Percentiles rank a stretch among this genome's conserved stretches.
phyloP scores from a whole-genome alignment of 2,888 invertebrate species.

The Parascotia fuliginaria region DNA sequence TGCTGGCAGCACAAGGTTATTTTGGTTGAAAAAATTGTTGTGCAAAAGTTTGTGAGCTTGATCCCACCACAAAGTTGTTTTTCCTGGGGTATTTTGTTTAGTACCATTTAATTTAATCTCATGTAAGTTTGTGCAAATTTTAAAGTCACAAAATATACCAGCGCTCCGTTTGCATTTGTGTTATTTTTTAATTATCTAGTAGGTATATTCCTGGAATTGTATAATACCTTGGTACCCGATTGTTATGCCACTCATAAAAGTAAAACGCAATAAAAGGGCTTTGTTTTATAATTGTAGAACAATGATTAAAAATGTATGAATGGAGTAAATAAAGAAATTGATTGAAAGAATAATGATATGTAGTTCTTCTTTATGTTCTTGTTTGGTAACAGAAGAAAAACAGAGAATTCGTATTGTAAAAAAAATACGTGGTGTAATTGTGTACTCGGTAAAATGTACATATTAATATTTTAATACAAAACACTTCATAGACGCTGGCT shows the following conservation, averaged over 20 bases:
- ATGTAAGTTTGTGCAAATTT: too few relatives aligned
- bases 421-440: constrained; percentile 5
- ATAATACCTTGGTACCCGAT: too few relatives aligned
- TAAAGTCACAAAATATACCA: too few relatives aligned
- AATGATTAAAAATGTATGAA: constrained; percentile 4
- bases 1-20: too few relatives aligned
- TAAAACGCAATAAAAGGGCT: neutral
- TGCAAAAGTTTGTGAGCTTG: too few relatives aligned
- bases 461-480: constrained; percentile 12
- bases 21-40: too few relatives aligned
- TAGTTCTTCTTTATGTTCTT: constrained; percentile 4
- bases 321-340: constrained; percentile 9
- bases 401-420: constrained; percentile 1
- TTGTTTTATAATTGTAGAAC: constrained; percentile 8
- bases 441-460: neutral
- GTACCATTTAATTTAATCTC: too few relatives aligned
- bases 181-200: too few relatives aligned
- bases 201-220: too few relatives aligned
- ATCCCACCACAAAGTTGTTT: too few relatives aligned
- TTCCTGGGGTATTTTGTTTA: too few relatives aligned
- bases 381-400: constrained; percentile 2
- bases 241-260: constrained; percentile 2
- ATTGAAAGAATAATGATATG: constrained; percentile 11
- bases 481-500: neutral
- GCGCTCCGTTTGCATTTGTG: too few relatives aligned